Base-by-base conservation (phyloP, 2,888 invertebrate species). In the Neelides folsomi region DNA sequence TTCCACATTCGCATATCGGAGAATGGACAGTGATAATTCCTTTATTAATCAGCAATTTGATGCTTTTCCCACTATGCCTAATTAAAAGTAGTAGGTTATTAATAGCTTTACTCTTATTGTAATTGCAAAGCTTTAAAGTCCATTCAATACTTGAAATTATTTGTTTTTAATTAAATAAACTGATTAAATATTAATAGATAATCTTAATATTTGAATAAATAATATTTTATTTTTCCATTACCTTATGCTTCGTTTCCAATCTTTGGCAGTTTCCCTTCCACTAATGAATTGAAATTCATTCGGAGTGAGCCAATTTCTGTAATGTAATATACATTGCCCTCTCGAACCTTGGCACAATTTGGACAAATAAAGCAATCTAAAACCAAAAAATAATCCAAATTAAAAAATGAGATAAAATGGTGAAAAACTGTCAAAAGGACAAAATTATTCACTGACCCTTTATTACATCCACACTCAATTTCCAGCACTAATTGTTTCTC, bases 211-310 rank as follows among this genome's bases (percentile, higher is more conserved):
- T n/a, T n/a, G n/a, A n/a, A n/a, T n/a, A n/a, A n/a, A n/a, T n/a
- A n/a, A n/a, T n/a, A n/a, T n/a, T n/a, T n/a, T n/a, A n/a, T n/a
- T n/a, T 27, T 27, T 27, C 7, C 4, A 27, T 5, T 27, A 27
- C 27, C 27, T 27, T 27, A 56, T 56, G 18, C 57, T 58, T 8
- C 71, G 55, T 60, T 72, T 72, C 72, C 71, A 72, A 60, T 73
- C 73, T 64, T 73, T 73, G 47, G 73, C 73, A 37, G 71, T 71
- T 62, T 73, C 71, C 44, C 73, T 59, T n/a, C 73, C 72, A 64
- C 73, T 71, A 38, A 73, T 67, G 49, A 67, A 67, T 63, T 74
- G 73, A 58, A 73, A 73, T 64, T 73, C 72, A 65, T 74, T 74
- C 3, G 73, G 73, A 2, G 73, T 74, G 41, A 72, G 65, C 71